Conservation (phyloP, 2,113 vertebrate genomes). For the Antennarius striatus region DNA sequence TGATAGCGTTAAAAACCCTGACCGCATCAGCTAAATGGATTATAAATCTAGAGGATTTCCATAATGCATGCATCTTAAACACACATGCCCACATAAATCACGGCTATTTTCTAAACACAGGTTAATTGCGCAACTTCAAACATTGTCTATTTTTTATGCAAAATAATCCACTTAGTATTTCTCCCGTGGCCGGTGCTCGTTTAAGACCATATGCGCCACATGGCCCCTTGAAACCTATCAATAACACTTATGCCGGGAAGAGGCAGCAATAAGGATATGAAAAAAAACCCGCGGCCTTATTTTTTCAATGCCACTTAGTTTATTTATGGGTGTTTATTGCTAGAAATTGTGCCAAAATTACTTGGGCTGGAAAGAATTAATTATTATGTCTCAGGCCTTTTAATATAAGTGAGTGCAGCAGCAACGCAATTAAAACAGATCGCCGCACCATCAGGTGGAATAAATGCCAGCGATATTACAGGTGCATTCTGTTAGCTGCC, state of each 20-base stretch:
- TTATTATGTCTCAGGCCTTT: conserved; percentile 90
- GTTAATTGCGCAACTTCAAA: conserved; percentile 95
- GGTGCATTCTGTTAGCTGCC: conserved; percentile 93
- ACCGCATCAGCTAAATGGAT: conserved; percentile 99
- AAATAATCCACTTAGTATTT: conserved; percentile 98
- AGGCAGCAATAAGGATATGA: conserved; percentile 85
- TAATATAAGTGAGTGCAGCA: conserved; percentile 99
- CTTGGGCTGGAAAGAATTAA: conserved; percentile 96
- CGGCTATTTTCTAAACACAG: conserved; percentile 98
- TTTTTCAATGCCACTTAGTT: conserved; percentile 86
- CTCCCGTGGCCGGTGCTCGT: conserved; percentile 78
- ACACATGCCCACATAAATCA: conserved; percentile 95
- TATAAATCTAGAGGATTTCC: conserved; percentile 98
- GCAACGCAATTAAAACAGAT: conserved; percentile 96
- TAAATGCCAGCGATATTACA: conserved; percentile 86
- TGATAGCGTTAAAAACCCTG: conserved; percentile 94
- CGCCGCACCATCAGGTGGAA: conserved; percentile 86
- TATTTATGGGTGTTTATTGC: conserved; percentile 98
- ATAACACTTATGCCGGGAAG: conserved; percentile 86
- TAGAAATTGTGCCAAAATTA: conserved; percentile 99
- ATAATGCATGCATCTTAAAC: conserved; percentile 97
- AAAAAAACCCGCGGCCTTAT: conserved; percentile 83
- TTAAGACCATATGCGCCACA: conserved; percentile 77
- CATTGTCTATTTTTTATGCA: conserved; percentile 96
- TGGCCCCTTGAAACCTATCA: conserved; percentile 89